Base-by-base conservation (phyloP, 2,797 vertebrate species). In the Scarus forsteni region DNA sequence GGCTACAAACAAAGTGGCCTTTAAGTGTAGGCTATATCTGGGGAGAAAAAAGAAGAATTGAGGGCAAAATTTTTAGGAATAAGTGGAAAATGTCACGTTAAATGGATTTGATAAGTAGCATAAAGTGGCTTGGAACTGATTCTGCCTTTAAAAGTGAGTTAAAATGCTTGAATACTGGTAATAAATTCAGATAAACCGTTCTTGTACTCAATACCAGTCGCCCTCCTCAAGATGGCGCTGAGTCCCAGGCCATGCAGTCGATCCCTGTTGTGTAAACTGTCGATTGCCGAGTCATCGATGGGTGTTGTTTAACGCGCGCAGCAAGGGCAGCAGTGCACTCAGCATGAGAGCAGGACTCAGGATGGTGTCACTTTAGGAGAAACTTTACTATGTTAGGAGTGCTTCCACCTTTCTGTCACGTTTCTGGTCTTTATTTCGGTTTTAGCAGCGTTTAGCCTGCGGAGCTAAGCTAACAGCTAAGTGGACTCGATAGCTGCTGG, bases 271-370 rank as follows among this genome's bases (percentile, higher is more conserved):
- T 19, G 65, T 78, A 75, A 81, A 65, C 8, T 34, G 67, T 84
- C 54, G 69, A 79, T 59, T 69, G 77, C 43, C 58, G 88, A 91
- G 81, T 90, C 78, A 87, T 57, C 42, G 83, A 77, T 83, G 0
- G 48, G 1, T 43, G 71, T 83, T 81, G 40, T 48, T 16, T 43
- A 73, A 57, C 70, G 3, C 1, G 13, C 19, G 8, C 35, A 0
- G 6, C 78, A 79, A 87, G 86, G 79, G 70, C 75, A 18, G 10
- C 4, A 11, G 16, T 0, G 1, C 3, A 1, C 0, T 6, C 35
- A 15, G 14, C 36, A 7, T 34, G 27, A 19, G 5, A 0, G 1
- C 11, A 57, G 14, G 50, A 8, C 35, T 11, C 15, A 15, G 1
- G 3, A n/a, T 11, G 16, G 1, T 3, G 40, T 1, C 11, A 51